phyloP scores from a whole-genome alignment of 2,113 vertebrate genomes.

The Quiscalus mexicanus region DNA sequence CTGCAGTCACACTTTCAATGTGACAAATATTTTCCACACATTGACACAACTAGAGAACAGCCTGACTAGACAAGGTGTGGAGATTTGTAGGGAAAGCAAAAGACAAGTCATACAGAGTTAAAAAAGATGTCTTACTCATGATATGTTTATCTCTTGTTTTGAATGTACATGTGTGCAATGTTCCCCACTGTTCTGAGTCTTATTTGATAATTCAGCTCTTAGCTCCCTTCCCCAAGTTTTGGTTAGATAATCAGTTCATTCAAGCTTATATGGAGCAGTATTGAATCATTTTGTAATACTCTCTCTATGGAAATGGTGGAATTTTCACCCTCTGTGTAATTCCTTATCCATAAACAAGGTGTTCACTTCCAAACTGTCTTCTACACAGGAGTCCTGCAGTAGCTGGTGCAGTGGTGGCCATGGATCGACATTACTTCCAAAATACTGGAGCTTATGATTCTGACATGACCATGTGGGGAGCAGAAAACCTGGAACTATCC shows the following conservation, averaged over 20 bases:
- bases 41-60: neutral
- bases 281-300: neutral
- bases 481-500: constrained; percentile 87
- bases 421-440: constrained; percentile 88
- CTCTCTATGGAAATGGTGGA: neutral
- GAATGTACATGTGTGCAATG: neutral
- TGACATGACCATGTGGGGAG: constrained; percentile 80
- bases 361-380: neutral
- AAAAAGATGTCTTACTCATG: neutral
- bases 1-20: neutral
- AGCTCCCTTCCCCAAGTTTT: neutral
- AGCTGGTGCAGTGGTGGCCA: constrained; percentile 80
- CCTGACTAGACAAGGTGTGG: neutral
- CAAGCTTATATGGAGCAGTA: neutral
- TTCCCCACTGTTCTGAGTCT: neutral
- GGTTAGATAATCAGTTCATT: neutral
- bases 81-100: neutral
- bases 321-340: neutral
- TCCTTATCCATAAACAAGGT: neutral
- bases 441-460: constrained; percentile 87
- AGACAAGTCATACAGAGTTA: neutral
- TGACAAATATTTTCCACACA: neutral
- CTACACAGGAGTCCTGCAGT: constrained; percentile 82
- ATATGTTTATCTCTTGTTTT: neutral
- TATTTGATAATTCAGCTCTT: neutral